A percentile compares a stretch with the other conserved stretches of the same genome.
Evolutionary conservation across 2,113 vertebrate species (phyloP).

Genomic region (Mixornis gularis): DNA sequence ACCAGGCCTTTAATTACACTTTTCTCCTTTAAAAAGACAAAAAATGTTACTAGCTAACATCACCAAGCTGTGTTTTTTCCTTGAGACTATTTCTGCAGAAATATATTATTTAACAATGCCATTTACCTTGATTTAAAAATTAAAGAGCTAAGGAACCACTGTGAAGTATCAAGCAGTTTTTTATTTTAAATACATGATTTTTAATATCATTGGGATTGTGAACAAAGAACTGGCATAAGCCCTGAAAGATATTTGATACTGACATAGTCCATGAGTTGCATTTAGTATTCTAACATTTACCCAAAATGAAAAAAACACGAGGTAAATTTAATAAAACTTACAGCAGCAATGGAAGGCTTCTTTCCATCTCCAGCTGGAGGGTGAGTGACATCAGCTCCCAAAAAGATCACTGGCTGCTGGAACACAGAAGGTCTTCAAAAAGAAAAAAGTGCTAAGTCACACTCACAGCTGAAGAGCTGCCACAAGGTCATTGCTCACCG

Average conservation of each 20-base stretch:
- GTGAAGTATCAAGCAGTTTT: not conserved
- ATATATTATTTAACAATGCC: not conserved
- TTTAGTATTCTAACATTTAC: not conserved
- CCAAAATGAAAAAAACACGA: not conserved
- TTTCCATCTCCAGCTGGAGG: constrained; percentile 97
- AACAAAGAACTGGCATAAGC: not conserved
- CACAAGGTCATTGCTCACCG: not conserved
- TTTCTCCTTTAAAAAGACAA: not conserved
- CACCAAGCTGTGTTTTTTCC: not conserved
- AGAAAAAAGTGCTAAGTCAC: constrained; percentile 57
- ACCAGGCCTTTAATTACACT: not conserved
- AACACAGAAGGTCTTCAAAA: constrained; percentile 93
- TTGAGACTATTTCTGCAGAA: not conserved
- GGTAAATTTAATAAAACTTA: constrained; percentile 61
- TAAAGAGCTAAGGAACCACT: not conserved
- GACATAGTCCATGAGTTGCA: not conserved
- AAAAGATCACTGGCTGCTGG: constrained; percentile 99
- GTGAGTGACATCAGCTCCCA: constrained; percentile 98
- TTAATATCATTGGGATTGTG: not conserved
- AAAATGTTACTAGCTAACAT: not conserved
- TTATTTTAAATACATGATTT: not conserved
- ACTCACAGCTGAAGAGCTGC: constrained; percentile 12
- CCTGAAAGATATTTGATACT: not conserved
- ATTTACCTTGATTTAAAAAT: not conserved
- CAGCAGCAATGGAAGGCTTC: constrained; percentile 97